phyloP scores from a whole-genome alignment of 2,113 vertebrate species.

The Rhinopomastus cyanomelas region DNA sequence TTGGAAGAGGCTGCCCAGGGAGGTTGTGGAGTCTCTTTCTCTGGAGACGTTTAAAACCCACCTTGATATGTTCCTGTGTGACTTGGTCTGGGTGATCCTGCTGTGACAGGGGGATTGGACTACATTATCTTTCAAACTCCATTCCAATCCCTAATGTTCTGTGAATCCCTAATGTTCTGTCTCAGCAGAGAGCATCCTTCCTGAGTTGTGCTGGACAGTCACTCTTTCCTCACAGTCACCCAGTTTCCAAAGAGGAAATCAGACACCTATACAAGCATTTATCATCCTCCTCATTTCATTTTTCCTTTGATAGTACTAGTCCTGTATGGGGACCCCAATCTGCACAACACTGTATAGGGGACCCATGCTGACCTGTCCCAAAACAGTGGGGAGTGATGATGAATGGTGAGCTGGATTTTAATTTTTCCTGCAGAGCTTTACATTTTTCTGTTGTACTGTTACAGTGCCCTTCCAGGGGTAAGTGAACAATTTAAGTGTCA shows the following conservation, averaged over 20 bases:
- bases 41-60: too few relatives aligned
- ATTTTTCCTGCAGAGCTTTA: not conserved
- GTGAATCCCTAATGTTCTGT: too few relatives aligned
- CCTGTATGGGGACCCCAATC: not conserved
- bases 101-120: too few relatives aligned
- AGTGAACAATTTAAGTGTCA: constrained; percentile 10
- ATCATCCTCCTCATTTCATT: not conserved
- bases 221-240: not conserved
- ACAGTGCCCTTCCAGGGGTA: constrained; percentile 14
- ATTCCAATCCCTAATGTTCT: too few relatives aligned
- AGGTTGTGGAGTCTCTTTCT: too few relatives aligned
- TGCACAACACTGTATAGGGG: fast-evolving
- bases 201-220: not conserved
- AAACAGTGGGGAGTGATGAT: not conserved
- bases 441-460: not conserved
- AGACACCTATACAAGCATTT: not conserved
- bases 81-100: too few relatives aligned
- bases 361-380: not conserved
- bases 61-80: too few relatives aligned
- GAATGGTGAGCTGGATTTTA: not conserved
- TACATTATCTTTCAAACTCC: too few relatives aligned
- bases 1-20: too few relatives aligned
- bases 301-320: not conserved
- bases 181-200: not conserved
- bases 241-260: not conserved